Percentiles rank a stretch among this genome's conserved stretches.
phyloP scores from a whole-genome alignment of 2,113 vertebrate species.

The Ginglymostoma cirratum region DNA sequence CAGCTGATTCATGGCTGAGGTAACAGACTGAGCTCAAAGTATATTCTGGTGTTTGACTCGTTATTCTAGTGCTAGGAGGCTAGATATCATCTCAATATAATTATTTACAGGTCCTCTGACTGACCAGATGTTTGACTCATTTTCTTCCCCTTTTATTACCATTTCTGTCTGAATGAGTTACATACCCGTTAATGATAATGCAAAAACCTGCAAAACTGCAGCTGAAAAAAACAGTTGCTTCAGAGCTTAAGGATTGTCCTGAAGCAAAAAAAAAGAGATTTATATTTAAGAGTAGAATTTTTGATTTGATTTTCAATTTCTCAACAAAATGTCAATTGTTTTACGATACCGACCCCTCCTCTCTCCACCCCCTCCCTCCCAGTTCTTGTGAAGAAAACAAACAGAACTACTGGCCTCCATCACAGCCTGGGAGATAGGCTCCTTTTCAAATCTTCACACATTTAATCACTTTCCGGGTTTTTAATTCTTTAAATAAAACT shows the following conservation, averaged over 20 bases:
- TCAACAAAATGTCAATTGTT: not conserved
- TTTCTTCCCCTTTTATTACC: not conserved
- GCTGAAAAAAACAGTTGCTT: not conserved
- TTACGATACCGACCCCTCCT: not conserved
- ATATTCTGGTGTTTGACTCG: not conserved
- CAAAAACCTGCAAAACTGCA: not conserved
- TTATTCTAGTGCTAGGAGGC: too few relatives aligned
- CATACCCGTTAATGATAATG: not conserved
- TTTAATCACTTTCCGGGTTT: not conserved
- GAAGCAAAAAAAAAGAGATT: not conserved
- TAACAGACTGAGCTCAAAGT: not conserved
- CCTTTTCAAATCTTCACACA: not conserved
- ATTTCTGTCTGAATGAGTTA: not conserved
- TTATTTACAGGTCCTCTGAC: not conserved
- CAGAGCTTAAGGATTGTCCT: not conserved
- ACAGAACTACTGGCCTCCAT: not conserved
- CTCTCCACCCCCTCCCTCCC: not conserved
- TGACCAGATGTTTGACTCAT: not conserved
- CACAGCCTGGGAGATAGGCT: not conserved
- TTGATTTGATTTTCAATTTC: not conserved
- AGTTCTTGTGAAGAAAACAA: not conserved
- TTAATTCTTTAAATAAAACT: not conserved
- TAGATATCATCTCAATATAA: not conserved
- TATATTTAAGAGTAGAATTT: not conserved
- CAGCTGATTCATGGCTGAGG: not conserved